Evolutionary conservation across 2,113 vertebrate species (phyloP), one percentile per base, ranked within the genome.

Genomic region (Centrocercus urophasianus): DNA sequence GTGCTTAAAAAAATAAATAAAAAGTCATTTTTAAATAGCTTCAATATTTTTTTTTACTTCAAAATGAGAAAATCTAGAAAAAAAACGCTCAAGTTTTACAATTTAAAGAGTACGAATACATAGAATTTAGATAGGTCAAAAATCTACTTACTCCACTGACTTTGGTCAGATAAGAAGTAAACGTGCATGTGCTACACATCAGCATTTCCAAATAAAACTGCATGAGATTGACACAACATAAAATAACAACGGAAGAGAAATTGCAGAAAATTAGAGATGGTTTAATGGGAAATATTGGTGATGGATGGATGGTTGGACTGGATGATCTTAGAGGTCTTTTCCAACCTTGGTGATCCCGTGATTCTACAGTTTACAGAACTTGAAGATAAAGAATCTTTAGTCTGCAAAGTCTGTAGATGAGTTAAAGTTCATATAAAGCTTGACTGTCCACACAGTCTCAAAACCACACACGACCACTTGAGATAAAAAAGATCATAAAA

Each of bases 31-130:
- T 54, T 54, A 16, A 9, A 54, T 17, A 30, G 52, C 40, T 40
- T 11, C 13, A 28, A 56, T 50, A 28, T 13, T 24, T 80, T 40
- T 36, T 38, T 21, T 50, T 4, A 7, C 7, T 69, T 65, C 64
- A 50, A 3, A 28, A 1, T 16, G 21, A 7, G 2, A 34, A 52
- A 38, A 78, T 20, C 24, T 50, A 24, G 8, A 36, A 36, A 48
- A 42, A 40, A 15, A 57, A 20, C 10, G 3, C 40, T 52, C 61
- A 75, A 59, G 67, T 18, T 11, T 34, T 38, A 32, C n/a, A 71
- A 27, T 13, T 1, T 27, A 5, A 19, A 27, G 43, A 64, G 3
- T 11, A 19, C 42, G 57, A 45, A 2, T 3, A 2, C 14, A 20
- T 4, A 36, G 0, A 83, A 69, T 36, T 69, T 63, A 60, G 86